Conservation (phyloP, 2,888 invertebrate species). For the Calameuta filiformis region DNA sequence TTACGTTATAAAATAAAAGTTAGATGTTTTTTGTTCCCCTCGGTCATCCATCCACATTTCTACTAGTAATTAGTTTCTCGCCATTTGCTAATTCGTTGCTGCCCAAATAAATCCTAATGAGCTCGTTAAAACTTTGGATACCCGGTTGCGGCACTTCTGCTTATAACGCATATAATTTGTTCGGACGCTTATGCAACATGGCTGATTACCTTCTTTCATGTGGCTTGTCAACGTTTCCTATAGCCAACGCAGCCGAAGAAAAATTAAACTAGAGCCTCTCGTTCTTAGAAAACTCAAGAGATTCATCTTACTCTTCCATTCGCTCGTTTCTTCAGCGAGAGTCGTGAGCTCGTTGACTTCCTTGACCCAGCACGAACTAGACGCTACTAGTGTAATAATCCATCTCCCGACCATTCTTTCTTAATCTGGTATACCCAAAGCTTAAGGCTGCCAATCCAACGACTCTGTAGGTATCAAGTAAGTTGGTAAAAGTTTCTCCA, state of each 20-base stretch:
- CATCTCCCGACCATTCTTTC: neutral
- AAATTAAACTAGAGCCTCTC: constrained; percentile 2
- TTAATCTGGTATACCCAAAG: neutral
- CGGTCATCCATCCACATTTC: constrained; percentile 14
- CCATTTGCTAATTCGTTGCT: constrained; percentile 8
- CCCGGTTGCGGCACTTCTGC: constrained; percentile 25
- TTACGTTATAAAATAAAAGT: neutral
- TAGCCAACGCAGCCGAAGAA: constrained; percentile 7
- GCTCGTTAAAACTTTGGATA: constrained; percentile 55
- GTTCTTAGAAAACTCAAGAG: neutral
- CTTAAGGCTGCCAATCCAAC: neutral
- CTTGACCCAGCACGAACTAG: neutral
- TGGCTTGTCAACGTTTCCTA: neutral
- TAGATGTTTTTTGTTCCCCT: neutral
- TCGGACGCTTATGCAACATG: constrained; percentile 4
- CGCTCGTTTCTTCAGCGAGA: neutral
- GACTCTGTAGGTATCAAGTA: constrained; percentile 15
- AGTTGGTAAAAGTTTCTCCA: constrained; percentile 52
- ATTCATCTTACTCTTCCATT: neutral
- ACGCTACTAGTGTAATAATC: neutral
- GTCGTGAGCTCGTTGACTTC: neutral
- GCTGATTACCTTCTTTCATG: constrained; percentile 9
- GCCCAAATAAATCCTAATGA: constrained; percentile 39
- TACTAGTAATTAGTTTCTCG: constrained; percentile 43
- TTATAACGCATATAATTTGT: constrained; percentile 42